Conservation (phyloP, 2,113 vertebrate species). For the Pungitius pungitius region DNA sequence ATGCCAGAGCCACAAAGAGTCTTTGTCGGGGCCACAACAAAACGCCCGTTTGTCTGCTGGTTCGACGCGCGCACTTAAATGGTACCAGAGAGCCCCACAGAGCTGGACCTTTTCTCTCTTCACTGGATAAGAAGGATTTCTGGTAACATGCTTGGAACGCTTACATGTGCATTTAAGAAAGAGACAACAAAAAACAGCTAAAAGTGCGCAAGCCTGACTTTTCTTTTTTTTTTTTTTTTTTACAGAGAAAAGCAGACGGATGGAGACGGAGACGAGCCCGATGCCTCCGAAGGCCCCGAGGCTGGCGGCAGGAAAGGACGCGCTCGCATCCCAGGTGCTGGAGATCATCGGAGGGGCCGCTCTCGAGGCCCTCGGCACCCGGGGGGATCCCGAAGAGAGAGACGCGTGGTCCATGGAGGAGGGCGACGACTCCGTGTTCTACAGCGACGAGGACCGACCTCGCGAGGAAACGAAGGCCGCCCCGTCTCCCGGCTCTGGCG, state of each 20-base stretch:
- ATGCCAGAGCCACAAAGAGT: conserved; percentile 84
- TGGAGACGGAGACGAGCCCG: conserved; percentile 26
- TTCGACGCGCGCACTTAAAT: conserved; percentile 79
- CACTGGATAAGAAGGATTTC: conserved; percentile 56
- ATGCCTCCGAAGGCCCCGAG: conserved; percentile 63
- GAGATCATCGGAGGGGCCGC: conserved; percentile 63
- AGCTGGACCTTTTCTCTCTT: conserved; percentile 73
- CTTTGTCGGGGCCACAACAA: conserved; percentile 86
- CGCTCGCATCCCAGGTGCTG: conserved; percentile 38
- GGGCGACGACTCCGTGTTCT: conserved; percentile 79
- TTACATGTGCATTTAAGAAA: conserved; percentile 3
- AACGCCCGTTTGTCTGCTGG: conserved; percentile 81
- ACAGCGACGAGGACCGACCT: conserved; percentile 69
- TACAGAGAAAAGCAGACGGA: conserved; percentile 2
- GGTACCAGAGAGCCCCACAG: conserved; percentile 62
- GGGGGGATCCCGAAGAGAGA: conserved; percentile 37
- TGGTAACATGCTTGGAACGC: conserved; percentile 53
- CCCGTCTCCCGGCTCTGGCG: not conserved
- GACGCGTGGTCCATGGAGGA: conserved; percentile 52
- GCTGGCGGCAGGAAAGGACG: conserved; percentile 73
- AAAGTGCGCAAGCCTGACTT: not conserved
- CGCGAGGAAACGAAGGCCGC: conserved; percentile 6
- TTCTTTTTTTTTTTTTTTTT: no score
- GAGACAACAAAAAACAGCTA: not conserved
- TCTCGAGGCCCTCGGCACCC: not conserved